Evolutionary conservation across 2,888 invertebrate species (phyloP), one percentile per base, ranked within the genome.

Genomic region (Drosophila eohydei): DNA sequence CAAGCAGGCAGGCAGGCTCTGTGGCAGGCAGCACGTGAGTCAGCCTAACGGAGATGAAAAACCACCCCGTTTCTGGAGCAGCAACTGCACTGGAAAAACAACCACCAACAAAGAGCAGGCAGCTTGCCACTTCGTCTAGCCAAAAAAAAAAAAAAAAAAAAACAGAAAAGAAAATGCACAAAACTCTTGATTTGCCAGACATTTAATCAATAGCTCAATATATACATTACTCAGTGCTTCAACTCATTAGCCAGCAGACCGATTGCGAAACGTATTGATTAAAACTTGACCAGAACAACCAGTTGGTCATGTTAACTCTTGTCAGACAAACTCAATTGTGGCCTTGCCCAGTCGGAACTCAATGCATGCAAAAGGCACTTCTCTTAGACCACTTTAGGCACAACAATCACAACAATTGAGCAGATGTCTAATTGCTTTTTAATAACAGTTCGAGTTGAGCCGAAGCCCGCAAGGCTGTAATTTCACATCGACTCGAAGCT

Each of bases 1-100:
- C 71, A 52, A 30, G 38, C 16, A 36, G 26, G 40, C 36, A n/a
- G 21, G 71, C 41, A 70, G 52, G 51, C 36, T 50, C 26, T 26
- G 52, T 57, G 57, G 68, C 79, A 81, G 55, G 67, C 74, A 71
- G 81, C 88, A 87, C 84, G 84, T 85, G 87, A 89, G 81, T 88
- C 89, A 83, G 85, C 76, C 70, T 54, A 63, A 63, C 60, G 12
- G 38, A 51, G 58, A 43, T 68, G 66, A 66, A 86, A 88, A 88
- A 65, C 87, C 74, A 79, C 83, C 87, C 87, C 68, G 44, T 40
- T 34, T 56, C 58, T 55, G 61, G 58, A 8, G 73, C 32, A 51
- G 62, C 30, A 41, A 68, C 32, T 82, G 83, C 83, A 88, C 30
- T 54, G 77, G 88, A 82, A 83, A 78, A 83, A 73, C 83, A 74